Base-by-base conservation (phyloP, 2,113 vertebrate genomes). In the Phocoena sinus region DNA sequence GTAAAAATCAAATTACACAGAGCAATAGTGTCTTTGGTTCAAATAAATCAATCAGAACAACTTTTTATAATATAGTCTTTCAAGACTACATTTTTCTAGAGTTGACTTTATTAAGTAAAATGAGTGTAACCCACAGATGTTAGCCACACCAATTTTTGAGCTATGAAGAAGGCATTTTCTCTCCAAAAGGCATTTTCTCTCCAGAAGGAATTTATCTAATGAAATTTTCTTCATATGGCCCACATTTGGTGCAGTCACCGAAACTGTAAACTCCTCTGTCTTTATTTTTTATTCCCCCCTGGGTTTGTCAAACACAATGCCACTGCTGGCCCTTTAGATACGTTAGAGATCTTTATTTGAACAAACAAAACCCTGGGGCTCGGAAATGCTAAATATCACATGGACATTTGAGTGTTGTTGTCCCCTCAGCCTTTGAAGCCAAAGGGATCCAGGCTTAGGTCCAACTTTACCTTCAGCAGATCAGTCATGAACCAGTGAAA, bases 11-110 rank as follows among this genome's bases (percentile, higher is more conserved):
- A 93, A 89, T 96, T 87, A 92, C 58, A 79, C 12, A 80, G 15
- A 63, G 21, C 5, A 58, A 41, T 31, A 56, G 38, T 89, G 26
- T 74, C 74, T 76, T 70, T 84, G 33, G 8, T 76, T 95, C 68
- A 92, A 96, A 93, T 71, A 92, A 96, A 96, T 96, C 89, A 90
- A 88, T 79, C 67, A 95, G 80, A 96, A 95, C 68, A 91, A 73
- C 36, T 81, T 82, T 91, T 91, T 23, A 77, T 79, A 93, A 50
- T 93, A 2, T 62, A 91, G 58, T 68, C 38, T 76, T 85, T 88
- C 23, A 88, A 63, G 58, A 74, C 36, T 60, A 73, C 28, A 31
- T 83, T 97, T 96, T 96, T 94, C 26, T 87, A 91, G 65, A 91
- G 38, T 84, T 85, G 84, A 44, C 7, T 93, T 96, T 96, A 85